A percentile compares a stretch with the other conserved stretches of the same genome.
These are phyloP conservation scores for Parazoanthus darwini DNA, from an alignment of 92 coral and sea anemone genomes.

Conservation along the genomic window DNA sequence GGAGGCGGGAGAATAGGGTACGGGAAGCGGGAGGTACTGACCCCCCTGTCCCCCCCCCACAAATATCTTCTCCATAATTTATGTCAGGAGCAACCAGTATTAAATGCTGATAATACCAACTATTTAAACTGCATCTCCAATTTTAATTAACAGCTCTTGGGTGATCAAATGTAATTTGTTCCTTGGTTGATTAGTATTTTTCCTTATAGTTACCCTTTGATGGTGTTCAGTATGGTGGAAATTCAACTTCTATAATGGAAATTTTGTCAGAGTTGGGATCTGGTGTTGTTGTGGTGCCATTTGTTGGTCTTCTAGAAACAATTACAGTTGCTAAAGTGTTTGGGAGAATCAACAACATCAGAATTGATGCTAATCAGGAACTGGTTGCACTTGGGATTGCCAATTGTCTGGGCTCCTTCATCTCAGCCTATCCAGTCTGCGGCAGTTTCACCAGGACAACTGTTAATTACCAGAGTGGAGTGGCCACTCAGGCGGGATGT, in stretches of 20 bases:
- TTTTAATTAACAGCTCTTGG: too few relatives aligned
- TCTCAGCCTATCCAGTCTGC: constrained; percentile 91
- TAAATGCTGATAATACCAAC: too few relatives aligned
- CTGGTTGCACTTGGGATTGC: constrained; percentile 92
- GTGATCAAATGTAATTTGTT: too few relatives aligned
- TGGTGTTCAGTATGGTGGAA: constrained; percentile 54
- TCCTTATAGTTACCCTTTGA: constrained; percentile 66
- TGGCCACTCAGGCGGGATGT: constrained; percentile 98
- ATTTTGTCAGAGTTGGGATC: constrained; percentile 78
- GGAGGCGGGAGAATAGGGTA: too few relatives aligned
- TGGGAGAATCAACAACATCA: constrained; percentile 82
- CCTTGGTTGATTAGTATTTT: not conserved
- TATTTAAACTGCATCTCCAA: too few relatives aligned
- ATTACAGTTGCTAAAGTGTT: constrained; percentile 96
- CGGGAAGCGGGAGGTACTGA: too few relatives aligned
- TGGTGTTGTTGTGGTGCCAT: constrained; percentile 89
- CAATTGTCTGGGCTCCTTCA: constrained; percentile 82
- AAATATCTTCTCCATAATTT: too few relatives aligned
- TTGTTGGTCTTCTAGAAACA: constrained; percentile 92
- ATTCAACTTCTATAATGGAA: constrained; percentile 55
- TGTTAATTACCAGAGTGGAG: constrained; percentile 93
- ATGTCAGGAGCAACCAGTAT: too few relatives aligned
- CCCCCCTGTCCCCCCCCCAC: too few relatives aligned
- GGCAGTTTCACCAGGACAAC: constrained; percentile 96
- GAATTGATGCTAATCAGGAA: constrained; percentile 92